A percentile compares a stretch with the other conserved stretches of the same genome.
Conservation (phyloP, 2,113 vertebrate species). For the Ivindomyrus marchei region DNA sequence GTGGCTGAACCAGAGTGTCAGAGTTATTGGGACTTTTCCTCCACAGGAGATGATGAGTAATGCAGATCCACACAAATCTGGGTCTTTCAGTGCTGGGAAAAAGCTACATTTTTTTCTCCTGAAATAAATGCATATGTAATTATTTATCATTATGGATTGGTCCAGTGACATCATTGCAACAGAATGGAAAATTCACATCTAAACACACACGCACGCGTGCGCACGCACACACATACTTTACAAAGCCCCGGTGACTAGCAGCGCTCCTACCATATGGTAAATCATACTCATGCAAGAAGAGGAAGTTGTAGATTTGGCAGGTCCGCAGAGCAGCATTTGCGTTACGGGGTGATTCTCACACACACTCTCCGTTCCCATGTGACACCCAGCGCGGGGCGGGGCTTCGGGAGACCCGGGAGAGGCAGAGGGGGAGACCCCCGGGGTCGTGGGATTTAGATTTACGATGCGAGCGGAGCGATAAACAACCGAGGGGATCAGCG, state of each 20-base stretch:
- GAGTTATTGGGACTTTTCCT: background rate
- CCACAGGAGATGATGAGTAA: background rate
- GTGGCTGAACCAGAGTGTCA: background rate
- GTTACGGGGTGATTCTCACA: background rate
- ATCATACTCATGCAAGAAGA: slow-evolving; percentile 2
- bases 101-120: background rate
- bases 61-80: background rate
- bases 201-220: background rate
- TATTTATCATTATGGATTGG: background rate
- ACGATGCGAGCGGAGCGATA: background rate
- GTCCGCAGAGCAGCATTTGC: background rate
- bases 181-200: background rate
- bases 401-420: background rate
- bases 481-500: background rate
- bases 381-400: background rate
- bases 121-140: background rate
- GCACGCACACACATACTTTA: background rate
- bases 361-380: slow-evolving; percentile 13
- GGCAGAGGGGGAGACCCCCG: background rate
- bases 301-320: slow-evolving; percentile 7
- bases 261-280: background rate
- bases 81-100: background rate
- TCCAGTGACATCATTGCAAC: background rate
- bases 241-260: background rate
- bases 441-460: slow-evolving; percentile 12